Percentiles rank a stretch among this genome's conserved stretches.
Evolutionary conservation across 1,140 invertebrate species (phyloP).

Genomic region (Maniola jurtina): DNA sequence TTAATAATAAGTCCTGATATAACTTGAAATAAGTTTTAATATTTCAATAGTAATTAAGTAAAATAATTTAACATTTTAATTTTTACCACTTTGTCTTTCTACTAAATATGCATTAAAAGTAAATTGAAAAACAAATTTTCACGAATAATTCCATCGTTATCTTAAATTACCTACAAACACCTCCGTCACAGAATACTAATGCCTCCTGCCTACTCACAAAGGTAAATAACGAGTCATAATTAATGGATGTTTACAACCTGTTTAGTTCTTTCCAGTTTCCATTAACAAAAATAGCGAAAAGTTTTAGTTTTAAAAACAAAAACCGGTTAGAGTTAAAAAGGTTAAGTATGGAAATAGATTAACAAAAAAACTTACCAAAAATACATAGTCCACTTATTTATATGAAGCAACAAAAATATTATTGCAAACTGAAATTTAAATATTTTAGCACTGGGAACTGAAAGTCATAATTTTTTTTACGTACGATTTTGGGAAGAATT

Average conservation of each 20-base stretch:
- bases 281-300: constrained; percentile 1
- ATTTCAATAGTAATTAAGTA: no score
- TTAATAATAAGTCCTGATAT: no score
- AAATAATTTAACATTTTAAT: no score
- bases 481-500: no score
- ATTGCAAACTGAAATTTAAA: no score
- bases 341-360: no score
- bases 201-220: neutral
- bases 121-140: neutral
- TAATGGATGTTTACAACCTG: constrained; percentile 8
- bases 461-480: neutral
- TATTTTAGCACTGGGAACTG: no score
- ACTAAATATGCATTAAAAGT: neutral
- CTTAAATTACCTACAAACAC: neutral
- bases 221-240: constrained; percentile 13
- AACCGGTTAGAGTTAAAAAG: neutral
- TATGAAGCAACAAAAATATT: no score
- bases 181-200: neutral
- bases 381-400: no score
- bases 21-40: no score
- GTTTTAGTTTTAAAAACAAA: constrained; percentile 1
- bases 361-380: no score
- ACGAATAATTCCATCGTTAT: neutral
- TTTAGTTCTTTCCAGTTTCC: neutral
- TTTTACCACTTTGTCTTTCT: no score